phyloP scores from a whole-genome alignment of 1,140 invertebrate species.

The Caerostris darwini region DNA sequence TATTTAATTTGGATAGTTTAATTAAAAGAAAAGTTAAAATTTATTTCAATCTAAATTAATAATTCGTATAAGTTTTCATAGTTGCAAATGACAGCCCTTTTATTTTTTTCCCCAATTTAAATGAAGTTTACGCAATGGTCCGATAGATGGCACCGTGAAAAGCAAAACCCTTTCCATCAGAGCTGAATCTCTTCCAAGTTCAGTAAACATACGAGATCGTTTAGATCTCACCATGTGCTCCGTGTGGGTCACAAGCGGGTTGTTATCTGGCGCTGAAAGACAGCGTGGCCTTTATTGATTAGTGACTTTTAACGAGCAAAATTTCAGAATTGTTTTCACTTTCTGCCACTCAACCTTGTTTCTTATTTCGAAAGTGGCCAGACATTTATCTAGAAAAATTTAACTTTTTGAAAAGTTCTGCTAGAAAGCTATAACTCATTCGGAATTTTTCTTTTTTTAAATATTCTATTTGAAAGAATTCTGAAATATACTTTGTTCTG shows the following conservation, averaged over 20 bases:
- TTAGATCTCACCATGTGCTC: slow-evolving; percentile 7
- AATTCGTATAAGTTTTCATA: too few species aligned
- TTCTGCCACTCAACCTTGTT: too few species aligned
- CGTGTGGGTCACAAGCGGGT: neutral
- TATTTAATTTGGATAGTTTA: too few species aligned
- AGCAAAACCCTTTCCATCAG: neutral
- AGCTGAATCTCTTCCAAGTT: neutral
- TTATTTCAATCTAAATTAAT: too few species aligned
- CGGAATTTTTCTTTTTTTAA: neutral
- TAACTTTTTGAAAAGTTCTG: neutral
- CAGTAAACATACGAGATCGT: slow-evolving; percentile 1
- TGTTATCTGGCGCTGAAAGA: neutral
- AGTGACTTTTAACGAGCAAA: neutral
- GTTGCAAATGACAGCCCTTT: too few species aligned
- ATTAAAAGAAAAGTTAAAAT: too few species aligned
- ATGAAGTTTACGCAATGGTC: neutral
- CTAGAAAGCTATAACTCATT: neutral
- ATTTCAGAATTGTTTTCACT: neutral
- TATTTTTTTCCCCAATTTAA: neutral
- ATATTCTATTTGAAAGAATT: neutral
- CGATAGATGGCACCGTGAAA: neutral
- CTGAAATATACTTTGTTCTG: neutral
- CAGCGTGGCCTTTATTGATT: neutral
- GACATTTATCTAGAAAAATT: too few species aligned
- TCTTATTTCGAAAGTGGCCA: neutral